Evolutionary conservation across 1,140 invertebrate genomes (phyloP).

Genomic region (Zaprionus vittiger): DNA sequence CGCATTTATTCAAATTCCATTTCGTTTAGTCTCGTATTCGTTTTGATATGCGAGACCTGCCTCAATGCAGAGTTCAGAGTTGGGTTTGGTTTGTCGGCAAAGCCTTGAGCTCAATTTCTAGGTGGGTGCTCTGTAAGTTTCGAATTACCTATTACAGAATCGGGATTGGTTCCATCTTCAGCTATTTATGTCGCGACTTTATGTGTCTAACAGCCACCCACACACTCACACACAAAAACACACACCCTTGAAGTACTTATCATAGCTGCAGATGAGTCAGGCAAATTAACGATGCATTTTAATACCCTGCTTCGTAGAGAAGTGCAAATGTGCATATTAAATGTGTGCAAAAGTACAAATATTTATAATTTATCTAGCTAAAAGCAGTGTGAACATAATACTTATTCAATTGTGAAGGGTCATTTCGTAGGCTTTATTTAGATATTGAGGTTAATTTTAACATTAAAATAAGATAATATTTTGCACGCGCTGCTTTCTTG

Average conservation of each 20-base stretch:
- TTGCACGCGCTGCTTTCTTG: no score
- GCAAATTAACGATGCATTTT: constrained; percentile 32
- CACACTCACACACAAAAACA: constrained; percentile 5
- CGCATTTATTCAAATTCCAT: constrained; percentile 31
- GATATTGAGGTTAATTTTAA: no score
- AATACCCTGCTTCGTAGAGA: neutral
- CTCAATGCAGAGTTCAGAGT: constrained; percentile 51
- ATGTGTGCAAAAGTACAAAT: no score
- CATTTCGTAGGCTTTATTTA: no score
- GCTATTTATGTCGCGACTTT: constrained; percentile 28
- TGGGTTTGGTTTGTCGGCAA: constrained; percentile 36
- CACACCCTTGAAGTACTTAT: constrained; percentile 8
- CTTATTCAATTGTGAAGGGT: no score
- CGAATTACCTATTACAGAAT: constrained; percentile 21
- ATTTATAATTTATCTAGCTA: no score
- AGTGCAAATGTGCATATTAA: no score
- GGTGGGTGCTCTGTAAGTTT: constrained; percentile 20
- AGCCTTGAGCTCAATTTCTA: constrained; percentile 54
- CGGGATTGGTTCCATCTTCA: constrained; percentile 36
- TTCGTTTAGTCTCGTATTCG: neutral
- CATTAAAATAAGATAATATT: no score
- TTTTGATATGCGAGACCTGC: neutral
- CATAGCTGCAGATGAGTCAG: constrained; percentile 7
- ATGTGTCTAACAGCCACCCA: constrained; percentile 14
- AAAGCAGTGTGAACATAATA: no score